Evolutionary conservation across 2,888 invertebrate genomes (phyloP), one percentile per base, ranked within the genome.

Genomic region (Xanthorhoe designata): DNA sequence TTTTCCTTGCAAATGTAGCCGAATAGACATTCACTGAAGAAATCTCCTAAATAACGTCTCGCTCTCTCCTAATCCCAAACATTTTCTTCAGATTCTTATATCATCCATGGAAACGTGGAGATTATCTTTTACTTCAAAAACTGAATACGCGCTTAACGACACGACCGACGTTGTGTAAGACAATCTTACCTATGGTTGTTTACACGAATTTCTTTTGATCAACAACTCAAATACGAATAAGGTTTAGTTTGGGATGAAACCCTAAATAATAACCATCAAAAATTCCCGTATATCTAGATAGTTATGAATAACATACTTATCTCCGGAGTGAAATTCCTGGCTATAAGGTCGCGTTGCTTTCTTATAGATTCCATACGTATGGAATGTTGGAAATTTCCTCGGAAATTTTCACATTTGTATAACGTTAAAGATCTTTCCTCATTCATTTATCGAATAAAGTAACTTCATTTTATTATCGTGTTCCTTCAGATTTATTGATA

Each of bases 341-440:
- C 79, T 81, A 70, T 70, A 63, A 68, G 67, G 60, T 65, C 70
- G 70, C 61, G 64, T 72, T 74, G 73, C 73, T 73, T 75, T 72
- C 75, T 75, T 62, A 77, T 60, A 61, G 63, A 63, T 53, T 65
- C 68, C 59, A 66, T 62, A 61, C 57, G 66, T 55, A 61, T 75
- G 81, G 85, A 82, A 82, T 80, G 75, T 75, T 78, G 81, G 80
- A 86, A 82, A 84, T 87, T 81, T 83, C 75, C 71, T 68, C 82
- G 85, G 86, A 87, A 86, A 87, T 87, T 83, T 76, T 77, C 73
- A 63, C 74, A 71, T 81, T 78, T 72, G 73, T 78, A 77, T 79
- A 78, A 77, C 78, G 78, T 78, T 79, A 77, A 74, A 75, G 77
- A 15, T 70, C 64, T 69, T 65, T 66, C 57, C 66, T 49, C 29